Percentiles rank a stretch among this genome's conserved stretches.
These are phyloP conservation scores for Actinernus sp. DNA, from an alignment of 92 coral and sea anemone genomes.

Conservation along the genomic window DNA sequence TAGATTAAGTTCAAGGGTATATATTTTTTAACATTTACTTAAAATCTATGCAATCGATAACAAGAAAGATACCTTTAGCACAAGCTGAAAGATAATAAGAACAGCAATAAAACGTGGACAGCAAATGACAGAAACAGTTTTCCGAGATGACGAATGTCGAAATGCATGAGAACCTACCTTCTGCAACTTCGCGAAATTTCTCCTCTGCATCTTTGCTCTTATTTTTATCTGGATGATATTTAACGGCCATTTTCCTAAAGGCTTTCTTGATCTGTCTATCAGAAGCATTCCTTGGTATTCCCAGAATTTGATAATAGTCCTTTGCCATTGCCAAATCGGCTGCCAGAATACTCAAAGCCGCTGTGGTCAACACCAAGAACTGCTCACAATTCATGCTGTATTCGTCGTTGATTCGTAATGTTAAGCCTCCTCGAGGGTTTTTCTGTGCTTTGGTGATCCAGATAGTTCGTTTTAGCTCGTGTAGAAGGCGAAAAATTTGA, in stretches of 20 bases:
- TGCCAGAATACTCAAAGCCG: constrained; percentile 84
- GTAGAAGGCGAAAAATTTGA: no score
- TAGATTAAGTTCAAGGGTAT: no score
- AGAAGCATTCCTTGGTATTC: constrained; percentile 88
- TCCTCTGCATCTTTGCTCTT: constrained; percentile 94
- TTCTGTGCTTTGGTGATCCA: not conserved
- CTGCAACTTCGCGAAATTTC: constrained; percentile 93
- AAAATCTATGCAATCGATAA: no score
- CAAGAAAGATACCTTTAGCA: no score
- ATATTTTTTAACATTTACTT: no score
- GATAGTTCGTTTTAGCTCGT: no score
- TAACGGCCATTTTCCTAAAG: constrained; percentile 91
- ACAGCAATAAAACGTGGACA: no score
- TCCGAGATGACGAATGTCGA: no score
- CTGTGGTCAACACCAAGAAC: constrained; percentile 84
- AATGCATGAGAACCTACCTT: constrained; percentile 69
- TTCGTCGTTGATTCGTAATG: not conserved
- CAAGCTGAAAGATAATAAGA: no score
- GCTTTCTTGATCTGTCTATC: constrained; percentile 97
- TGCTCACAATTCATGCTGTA: constrained; percentile 86
- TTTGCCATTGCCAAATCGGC: constrained; percentile 89
- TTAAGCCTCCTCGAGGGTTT: not conserved
- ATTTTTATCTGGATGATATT: constrained; percentile 97
- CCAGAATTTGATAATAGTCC: constrained; percentile 95
- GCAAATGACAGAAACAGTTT: no score